Percentiles rank a stretch among this genome's conserved stretches.
These are phyloP conservation scores for Drosophila lini DNA, from an alignment of 1,140 invertebrate genomes.

Conservation along the genomic window DNA sequence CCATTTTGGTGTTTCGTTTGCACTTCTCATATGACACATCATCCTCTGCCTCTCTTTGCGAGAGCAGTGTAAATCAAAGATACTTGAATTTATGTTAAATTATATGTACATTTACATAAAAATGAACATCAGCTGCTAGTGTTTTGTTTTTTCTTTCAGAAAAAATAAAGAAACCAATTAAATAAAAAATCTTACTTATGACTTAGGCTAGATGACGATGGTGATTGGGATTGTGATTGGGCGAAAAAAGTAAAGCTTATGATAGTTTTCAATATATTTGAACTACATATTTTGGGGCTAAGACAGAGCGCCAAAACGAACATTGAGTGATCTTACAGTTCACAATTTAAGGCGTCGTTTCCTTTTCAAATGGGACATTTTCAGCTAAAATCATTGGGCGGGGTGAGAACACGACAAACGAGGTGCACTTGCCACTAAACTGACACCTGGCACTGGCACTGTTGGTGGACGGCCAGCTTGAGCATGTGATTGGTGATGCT, in stretches of 20 bases:
- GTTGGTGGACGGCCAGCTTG: slow-evolving; percentile 63
- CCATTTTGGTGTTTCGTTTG: slow-evolving; percentile 59
- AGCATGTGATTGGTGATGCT: slow-evolving; percentile 74
- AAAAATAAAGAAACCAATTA: slow-evolving; percentile 45
- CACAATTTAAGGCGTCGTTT: slow-evolving; percentile 30
- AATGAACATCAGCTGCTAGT: slow-evolving; percentile 17
- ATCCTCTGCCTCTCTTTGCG: neutral
- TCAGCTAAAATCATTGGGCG: slow-evolving; percentile 4
- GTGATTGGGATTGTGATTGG: neutral
- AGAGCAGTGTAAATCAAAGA: slow-evolving; percentile 34
- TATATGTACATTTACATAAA: slow-evolving; percentile 24
- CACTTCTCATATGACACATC: slow-evolving; percentile 63
- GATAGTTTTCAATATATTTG: slow-evolving; percentile 34
- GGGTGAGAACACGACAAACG: slow-evolving; percentile 3
- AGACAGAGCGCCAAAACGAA: slow-evolving; percentile 3
- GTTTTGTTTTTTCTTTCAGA: slow-evolving; percentile 69
- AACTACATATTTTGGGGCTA: slow-evolving; percentile 15
- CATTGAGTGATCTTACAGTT: slow-evolving; percentile 14
- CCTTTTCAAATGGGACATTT: slow-evolving; percentile 1
- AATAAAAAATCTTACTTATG: slow-evolving; percentile 38
- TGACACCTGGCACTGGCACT: neutral
- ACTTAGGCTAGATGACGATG: slow-evolving; percentile 24
- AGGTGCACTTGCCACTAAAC: slow-evolving; percentile 3
- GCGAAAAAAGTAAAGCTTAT: slow-evolving; percentile 12
- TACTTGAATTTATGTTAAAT: slow-evolving; percentile 10